Evolutionary conservation across 2,888 invertebrate species (phyloP).

Genomic region (Erannis defoliaria): DNA sequence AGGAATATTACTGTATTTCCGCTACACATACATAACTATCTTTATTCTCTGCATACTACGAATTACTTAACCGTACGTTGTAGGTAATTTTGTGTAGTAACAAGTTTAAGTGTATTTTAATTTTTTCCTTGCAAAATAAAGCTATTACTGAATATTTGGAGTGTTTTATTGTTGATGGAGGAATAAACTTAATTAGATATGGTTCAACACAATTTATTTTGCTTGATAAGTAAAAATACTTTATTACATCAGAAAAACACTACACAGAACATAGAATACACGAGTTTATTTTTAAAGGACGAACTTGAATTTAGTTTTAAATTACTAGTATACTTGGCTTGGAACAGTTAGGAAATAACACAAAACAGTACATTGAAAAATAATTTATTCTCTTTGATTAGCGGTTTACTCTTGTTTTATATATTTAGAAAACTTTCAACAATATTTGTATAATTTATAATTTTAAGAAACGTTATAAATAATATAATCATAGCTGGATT

Average conservation of each 20-base stretch:
- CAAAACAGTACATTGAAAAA: conserved; percentile 79
- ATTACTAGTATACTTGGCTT: not conserved
- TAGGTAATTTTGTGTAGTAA: not conserved
- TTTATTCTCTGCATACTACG: not conserved
- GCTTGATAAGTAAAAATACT: conserved; percentile 2
- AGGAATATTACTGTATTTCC: no score
- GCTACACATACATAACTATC: not conserved
- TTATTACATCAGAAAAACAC: conserved; percentile 11
- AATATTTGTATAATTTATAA: conserved; percentile 83
- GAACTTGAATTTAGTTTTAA: conserved; percentile 1
- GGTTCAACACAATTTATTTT: conserved; percentile 13
- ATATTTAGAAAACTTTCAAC: conserved; percentile 86
- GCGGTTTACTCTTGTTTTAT: conserved; percentile 77
- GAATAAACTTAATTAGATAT: conserved; percentile 6
- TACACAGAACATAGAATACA: not conserved
- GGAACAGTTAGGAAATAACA: conserved; percentile 60
- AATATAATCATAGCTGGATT: conserved; percentile 83
- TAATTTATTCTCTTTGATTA: conserved; percentile 85
- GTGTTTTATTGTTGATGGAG: conserved; percentile 47
- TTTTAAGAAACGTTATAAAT: conserved; percentile 81
- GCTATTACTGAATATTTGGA: conserved; percentile 17
- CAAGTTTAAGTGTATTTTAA: not conserved
- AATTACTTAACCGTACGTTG: not conserved
- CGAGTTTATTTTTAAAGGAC: not conserved
- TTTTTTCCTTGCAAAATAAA: conserved; percentile 35